Conservation (phyloP, 2,113 vertebrate genomes). For the Leucopsar rothschildi region DNA sequence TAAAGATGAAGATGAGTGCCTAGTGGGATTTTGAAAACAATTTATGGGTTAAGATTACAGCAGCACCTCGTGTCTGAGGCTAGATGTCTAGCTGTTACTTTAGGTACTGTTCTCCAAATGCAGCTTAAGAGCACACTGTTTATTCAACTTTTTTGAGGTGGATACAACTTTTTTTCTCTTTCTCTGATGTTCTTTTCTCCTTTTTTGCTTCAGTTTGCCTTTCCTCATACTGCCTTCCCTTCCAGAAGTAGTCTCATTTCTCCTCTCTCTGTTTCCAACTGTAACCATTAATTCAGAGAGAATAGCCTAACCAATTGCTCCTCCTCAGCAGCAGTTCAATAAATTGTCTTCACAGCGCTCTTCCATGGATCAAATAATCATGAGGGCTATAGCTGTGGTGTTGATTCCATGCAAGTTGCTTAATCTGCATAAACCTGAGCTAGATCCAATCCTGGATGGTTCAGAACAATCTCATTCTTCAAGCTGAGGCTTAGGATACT, state of each 20-base stretch:
- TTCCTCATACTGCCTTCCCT: neutral
- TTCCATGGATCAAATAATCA: neutral
- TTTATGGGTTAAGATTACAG: neutral
- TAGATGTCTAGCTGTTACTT: neutral
- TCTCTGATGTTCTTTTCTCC: neutral
- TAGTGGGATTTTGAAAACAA: constrained; percentile 3
- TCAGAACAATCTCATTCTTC: neutral
- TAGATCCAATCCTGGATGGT: rapidly evolving
- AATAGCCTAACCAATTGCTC: neutral
- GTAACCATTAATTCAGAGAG: neutral
- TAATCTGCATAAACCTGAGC: neutral
- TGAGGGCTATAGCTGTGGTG: neutral
- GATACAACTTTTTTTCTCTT: neutral
- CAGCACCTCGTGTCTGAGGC: neutral
- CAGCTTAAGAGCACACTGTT: neutral
- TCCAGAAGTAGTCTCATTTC: neutral
- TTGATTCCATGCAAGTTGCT: neutral
- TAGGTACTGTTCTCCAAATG: neutral
- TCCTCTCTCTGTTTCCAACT: neutral
- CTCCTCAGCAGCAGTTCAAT: neutral
- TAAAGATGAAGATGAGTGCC: neutral
- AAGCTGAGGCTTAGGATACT: neutral
- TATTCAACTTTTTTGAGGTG: neutral
- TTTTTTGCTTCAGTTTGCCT: neutral
- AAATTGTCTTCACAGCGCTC: neutral